Evolutionary conservation across 2,113 vertebrate species (phyloP).

Genomic region (Dasyprocta punctata): DNA sequence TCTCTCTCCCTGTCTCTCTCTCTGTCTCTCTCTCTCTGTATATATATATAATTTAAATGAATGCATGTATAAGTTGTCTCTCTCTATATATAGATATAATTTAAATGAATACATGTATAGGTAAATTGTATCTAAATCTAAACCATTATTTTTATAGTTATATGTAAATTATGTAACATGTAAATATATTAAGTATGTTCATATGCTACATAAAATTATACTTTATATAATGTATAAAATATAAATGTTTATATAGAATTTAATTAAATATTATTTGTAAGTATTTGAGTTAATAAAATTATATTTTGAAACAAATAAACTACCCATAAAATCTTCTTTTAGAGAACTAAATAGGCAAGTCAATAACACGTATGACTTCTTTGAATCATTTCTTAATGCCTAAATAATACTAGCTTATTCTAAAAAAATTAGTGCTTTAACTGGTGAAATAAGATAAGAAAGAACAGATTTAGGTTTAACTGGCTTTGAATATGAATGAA

Average conservation of each 20-base stretch:
- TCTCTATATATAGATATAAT: not conserved
- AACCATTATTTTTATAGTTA: not conserved
- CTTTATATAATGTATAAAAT: not conserved
- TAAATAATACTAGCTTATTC: not conserved
- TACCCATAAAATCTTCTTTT: not conserved
- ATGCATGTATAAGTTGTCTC: no score
- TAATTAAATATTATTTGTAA: not conserved
- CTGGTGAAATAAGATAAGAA: not conserved
- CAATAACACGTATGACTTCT: not conserved
- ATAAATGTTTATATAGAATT: not conserved
- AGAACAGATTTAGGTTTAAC: not conserved
- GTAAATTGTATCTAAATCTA: not conserved
- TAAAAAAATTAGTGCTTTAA: not conserved
- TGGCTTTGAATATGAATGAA: not conserved
- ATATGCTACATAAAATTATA: not conserved
- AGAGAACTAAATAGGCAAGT: not conserved
- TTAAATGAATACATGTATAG: not conserved
- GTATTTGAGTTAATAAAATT: slow-evolving; percentile 15
- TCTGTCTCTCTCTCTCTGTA: not conserved
- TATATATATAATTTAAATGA: not conserved
- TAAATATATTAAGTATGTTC: not conserved
- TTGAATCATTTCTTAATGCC: slow-evolving; percentile 42
- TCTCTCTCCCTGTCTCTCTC: not conserved
- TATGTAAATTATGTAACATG: not conserved
- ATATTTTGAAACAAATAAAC: slow-evolving; percentile 27